Conservation (phyloP, 2,113 vertebrate genomes). For the Zingel zingel region DNA sequence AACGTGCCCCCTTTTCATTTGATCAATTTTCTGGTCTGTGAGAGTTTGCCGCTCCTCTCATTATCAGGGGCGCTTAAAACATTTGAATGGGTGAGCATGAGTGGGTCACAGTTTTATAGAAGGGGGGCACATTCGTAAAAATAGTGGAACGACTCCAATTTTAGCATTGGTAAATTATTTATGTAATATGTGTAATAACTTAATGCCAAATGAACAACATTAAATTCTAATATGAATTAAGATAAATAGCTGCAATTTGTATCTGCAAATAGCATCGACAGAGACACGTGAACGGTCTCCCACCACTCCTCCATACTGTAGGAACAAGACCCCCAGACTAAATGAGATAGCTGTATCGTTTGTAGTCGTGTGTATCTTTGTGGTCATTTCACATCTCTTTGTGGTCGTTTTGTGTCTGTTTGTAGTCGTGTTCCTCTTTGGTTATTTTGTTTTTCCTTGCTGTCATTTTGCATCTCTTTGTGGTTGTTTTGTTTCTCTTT, state of each 20-base stretch:
- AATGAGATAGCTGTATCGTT: neutral
- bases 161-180: neutral
- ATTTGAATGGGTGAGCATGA: neutral
- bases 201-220: neutral
- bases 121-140: neutral
- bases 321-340: neutral
- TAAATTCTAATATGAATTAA: neutral
- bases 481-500: neutral
- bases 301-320: neutral
- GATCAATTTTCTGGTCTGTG: conserved; percentile 52
- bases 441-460: neutral
- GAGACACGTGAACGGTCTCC: neutral
- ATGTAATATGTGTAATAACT: neutral
- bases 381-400: neutral
- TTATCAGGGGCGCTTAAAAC: neutral
- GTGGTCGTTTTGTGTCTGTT: too few species aligned
- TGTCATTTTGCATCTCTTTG: neutral
- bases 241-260: neutral
- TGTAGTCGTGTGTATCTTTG: neutral
- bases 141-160: neutral
- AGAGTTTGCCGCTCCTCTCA: conserved; percentile 10
- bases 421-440: too few species aligned
- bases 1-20: conserved; percentile 47
- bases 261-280: neutral
- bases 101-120: conserved; percentile 2